Conservation (phyloP, 2,888 invertebrate species). For the Nymphalis urticae region DNA sequence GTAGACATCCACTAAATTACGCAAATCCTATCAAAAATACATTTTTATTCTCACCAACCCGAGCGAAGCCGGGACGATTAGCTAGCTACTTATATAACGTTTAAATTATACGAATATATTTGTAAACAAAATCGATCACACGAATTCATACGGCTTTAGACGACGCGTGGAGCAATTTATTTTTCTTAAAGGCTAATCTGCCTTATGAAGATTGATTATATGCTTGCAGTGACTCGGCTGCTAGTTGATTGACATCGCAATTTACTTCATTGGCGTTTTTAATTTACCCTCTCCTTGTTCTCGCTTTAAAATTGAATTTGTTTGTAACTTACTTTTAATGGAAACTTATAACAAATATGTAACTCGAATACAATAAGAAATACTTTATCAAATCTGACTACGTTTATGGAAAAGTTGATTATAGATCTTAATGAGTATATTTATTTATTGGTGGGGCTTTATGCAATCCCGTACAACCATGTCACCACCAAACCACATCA, state of each 20-base stretch:
- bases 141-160: slow-evolving; percentile 9
- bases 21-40: too few relatives aligned
- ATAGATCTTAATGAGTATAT: too few relatives aligned
- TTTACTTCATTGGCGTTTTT: slow-evolving; percentile 75
- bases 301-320: slow-evolving; percentile 7
- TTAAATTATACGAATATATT: not conserved
- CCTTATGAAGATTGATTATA: slow-evolving; percentile 74
- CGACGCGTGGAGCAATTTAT: slow-evolving; percentile 59
- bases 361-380: too few relatives aligned
- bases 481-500: too few relatives aligned
- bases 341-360: too few relatives aligned
- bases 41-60: too few relatives aligned
- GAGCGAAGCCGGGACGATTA: too few relatives aligned
- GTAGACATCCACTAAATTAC: too few relatives aligned
- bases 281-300: slow-evolving; percentile 59
- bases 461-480: too few relatives aligned
- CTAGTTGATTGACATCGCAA: slow-evolving; percentile 73
- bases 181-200: slow-evolving; percentile 66
- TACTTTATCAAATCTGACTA: too few relatives aligned
- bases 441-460: too few relatives aligned
- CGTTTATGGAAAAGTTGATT: too few relatives aligned
- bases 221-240: slow-evolving; percentile 58
- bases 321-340: not conserved
- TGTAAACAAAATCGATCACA: slow-evolving; percentile 3
- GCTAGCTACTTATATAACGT: not conserved